Evolutionary conservation across 2,113 vertebrate species (phyloP).

Genomic region (Equus przewalskii): DNA sequence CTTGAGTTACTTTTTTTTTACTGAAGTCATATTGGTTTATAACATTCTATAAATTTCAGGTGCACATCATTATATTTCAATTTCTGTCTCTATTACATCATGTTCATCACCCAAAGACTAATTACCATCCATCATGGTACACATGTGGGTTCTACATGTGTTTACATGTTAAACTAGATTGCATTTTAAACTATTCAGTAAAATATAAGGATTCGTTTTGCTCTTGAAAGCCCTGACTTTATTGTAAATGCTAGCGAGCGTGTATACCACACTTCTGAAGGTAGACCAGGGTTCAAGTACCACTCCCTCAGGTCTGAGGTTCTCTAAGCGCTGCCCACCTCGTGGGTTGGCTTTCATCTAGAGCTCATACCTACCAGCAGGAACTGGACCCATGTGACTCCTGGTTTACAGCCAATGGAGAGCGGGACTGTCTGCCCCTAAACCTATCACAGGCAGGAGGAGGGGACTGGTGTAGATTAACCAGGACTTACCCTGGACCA

Average conservation of each 20-base stretch:
- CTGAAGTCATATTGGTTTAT: no score
- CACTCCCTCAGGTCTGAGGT: neutral
- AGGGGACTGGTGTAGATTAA: neutral
- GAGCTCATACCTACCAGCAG: neutral
- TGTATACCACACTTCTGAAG: neutral
- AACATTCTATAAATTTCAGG: no score
- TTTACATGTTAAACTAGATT: conserved; percentile 11
- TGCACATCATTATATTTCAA: no score
- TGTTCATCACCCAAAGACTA: no score
- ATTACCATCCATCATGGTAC: no score
- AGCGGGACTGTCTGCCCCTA: neutral
- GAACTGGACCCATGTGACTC: neutral
- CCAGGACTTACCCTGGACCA: neutral
- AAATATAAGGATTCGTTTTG: conserved; percentile 17
- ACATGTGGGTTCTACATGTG: neutral
- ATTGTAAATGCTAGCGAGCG: neutral
- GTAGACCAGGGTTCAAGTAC: neutral
- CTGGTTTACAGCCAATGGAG: neutral
- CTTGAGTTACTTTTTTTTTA: no score
- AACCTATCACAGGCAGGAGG: neutral
- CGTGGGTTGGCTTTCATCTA: neutral
- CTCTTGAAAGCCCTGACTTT: neutral
- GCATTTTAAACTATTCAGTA: neutral
- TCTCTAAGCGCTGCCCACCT: neutral
- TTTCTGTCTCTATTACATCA: no score